A percentile compares a stretch with the other conserved stretches of the same genome.
phyloP scores from a whole-genome alignment of 2,113 vertebrate species.

The Neomonachus schauinslandi region DNA sequence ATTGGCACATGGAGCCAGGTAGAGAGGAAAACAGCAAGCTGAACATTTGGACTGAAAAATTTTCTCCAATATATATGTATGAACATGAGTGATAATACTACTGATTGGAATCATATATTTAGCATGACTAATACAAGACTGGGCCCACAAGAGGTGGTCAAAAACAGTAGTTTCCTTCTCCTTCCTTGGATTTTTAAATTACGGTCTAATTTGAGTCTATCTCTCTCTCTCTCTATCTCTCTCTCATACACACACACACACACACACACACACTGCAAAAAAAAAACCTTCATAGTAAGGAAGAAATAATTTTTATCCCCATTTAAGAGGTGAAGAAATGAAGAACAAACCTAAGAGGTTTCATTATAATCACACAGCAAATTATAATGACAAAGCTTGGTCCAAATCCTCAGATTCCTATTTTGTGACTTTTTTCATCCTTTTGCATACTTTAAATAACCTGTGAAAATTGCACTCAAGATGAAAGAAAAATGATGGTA shows the following conservation, averaged over 20 bases:
- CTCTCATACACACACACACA: neutral
- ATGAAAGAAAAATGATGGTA: neutral
- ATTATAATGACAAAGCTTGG: neutral
- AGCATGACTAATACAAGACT: neutral
- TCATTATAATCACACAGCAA: neutral
- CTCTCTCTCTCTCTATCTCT: neutral
- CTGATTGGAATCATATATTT: neutral
- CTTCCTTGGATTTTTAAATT: neutral
- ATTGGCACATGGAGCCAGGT: neutral
- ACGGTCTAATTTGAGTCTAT: neutral
- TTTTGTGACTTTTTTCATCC: neutral
- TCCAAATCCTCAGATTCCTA: neutral
- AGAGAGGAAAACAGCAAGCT: neutral
- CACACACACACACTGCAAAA: neutral
- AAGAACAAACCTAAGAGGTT: neutral
- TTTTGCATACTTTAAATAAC: neutral
- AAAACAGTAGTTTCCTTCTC: neutral
- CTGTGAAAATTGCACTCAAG: neutral
- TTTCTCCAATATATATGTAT: neutral
- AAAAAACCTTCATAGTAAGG: neutral
- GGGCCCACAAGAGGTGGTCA: neutral
- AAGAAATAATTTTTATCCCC: neutral
- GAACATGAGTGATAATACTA: neutral
- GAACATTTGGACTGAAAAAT: neutral
- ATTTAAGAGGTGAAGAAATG: conserved; percentile 21